Percentiles rank a stretch among this genome's conserved stretches.
These are phyloP conservation scores for Clusia tigrina DNA, from an alignment of 2,888 invertebrate species.

Conservation along the genomic window DNA sequence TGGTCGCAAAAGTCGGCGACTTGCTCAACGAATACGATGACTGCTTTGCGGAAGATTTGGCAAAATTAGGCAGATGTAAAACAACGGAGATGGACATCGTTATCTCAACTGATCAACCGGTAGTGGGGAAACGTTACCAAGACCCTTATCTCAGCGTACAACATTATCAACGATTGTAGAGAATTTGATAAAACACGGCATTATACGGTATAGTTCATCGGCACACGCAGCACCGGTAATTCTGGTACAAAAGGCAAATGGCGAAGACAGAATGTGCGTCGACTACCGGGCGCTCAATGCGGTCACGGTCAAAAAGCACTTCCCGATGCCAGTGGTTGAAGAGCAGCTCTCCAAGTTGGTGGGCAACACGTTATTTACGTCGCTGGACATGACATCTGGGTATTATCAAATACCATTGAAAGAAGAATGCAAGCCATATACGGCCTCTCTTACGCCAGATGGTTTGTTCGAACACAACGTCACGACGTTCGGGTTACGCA, in stretches of 20 bases:
- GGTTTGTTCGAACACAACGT: conserved; percentile 47
- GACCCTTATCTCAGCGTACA: conserved; percentile 28
- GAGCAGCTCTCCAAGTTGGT: conserved; percentile 31
- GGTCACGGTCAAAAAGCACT: conserved; percentile 26
- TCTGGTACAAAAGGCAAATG: conserved; percentile 29
- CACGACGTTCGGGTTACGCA: conserved; percentile 54
- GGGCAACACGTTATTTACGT: conserved; percentile 42
- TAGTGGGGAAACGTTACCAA: conserved; percentile 34
- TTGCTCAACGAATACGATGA: too few relatives aligned
- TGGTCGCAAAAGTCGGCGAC: too few relatives aligned
- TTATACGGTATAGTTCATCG: conserved; percentile 32
- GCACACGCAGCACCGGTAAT: conserved; percentile 32
- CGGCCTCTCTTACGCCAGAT: conserved; percentile 50
- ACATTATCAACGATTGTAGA: conserved; percentile 22
- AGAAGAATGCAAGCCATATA: conserved; percentile 42
- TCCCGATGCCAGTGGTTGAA: conserved; percentile 28
- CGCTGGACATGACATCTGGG: conserved; percentile 46
- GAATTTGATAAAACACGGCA: conserved; percentile 19
- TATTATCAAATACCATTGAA: conserved; percentile 42
- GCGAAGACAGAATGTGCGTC: conserved; percentile 31
- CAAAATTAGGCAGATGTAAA: too few relatives aligned
- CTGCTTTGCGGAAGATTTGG: too few relatives aligned
- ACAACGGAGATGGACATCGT: too few relatives aligned
- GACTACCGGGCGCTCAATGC: conserved; percentile 30
- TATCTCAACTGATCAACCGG: conserved; percentile 25